Evolutionary conservation across 2,888 invertebrate species (phyloP).

Genomic region (Tenthredo mesomela): DNA sequence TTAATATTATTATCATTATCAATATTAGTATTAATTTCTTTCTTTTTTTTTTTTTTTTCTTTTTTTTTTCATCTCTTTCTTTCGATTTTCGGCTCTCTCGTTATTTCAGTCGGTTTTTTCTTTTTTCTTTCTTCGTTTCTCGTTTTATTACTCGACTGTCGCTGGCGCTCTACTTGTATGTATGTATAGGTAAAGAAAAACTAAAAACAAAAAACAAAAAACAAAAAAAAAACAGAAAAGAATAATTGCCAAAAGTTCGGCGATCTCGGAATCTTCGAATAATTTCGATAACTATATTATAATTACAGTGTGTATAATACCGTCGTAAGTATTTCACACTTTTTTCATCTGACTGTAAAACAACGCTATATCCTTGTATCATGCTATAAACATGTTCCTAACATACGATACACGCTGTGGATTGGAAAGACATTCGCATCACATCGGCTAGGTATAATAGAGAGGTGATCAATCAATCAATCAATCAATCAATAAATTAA

Average conservation of each 20-base stretch:
- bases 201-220: not conserved
- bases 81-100: not conserved
- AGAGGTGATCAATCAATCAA: constrained; percentile 29
- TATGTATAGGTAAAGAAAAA: not conserved
- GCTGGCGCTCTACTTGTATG: constrained; percentile 3
- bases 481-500: not conserved
- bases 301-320: not conserved
- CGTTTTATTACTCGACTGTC: not conserved
- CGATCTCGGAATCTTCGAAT: not conserved
- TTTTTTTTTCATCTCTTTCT: not conserved
- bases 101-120: not conserved
- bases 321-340: constrained; percentile 5
- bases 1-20: constrained; percentile 6
- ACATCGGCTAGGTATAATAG: constrained; percentile 11
- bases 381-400: constrained; percentile 34
- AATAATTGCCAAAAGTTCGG: not conserved
- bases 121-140: not conserved
- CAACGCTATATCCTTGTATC: not conserved
- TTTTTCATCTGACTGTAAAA: constrained; percentile 7
- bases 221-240: not conserved
- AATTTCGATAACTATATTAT: not conserved
- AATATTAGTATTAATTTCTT: constrained; percentile 23
- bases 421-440: constrained; percentile 18
- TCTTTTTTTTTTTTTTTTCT: not conserved
- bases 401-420: constrained; percentile 5